These are phyloP conservation scores for Saccostrea echinata DNA, from an alignment of 1,140 invertebrate genomes.

Conservation along the genomic window DNA sequence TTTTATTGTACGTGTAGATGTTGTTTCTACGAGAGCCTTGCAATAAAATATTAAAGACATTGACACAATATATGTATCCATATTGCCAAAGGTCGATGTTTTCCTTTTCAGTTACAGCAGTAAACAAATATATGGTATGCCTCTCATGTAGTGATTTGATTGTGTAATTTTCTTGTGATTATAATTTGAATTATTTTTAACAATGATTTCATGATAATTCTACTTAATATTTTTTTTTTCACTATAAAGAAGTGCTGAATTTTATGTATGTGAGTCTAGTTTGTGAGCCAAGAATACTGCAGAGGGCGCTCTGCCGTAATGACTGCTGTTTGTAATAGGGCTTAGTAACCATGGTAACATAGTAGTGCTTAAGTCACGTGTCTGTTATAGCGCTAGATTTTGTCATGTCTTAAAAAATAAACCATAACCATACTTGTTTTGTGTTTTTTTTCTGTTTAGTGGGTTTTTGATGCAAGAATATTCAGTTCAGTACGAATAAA, in stretches of 20 bases:
- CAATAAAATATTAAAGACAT: constrained; percentile 16
- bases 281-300: neutral
- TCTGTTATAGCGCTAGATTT: constrained; percentile 34
- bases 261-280: neutral
- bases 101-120: neutral
- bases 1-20: constrained; percentile 15
- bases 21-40: constrained; percentile 1
- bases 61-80: neutral
- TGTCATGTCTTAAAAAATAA: constrained; percentile 37
- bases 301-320: constrained; percentile 21
- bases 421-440: constrained; percentile 1
- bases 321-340: constrained; percentile 33
- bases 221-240: constrained; percentile 4
- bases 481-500: too few relatives aligned
- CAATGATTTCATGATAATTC: neutral
- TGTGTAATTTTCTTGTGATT: constrained; percentile 18
- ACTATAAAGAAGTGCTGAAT: neutral
- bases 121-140: neutral
- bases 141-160: neutral
- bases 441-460: neutral
- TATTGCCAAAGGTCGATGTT: constrained; percentile 31
- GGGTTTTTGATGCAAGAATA: too few relatives aligned
- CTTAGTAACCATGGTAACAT: constrained; percentile 37
- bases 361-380: constrained; percentile 36
- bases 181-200: neutral